Evolutionary conservation across 2,113 vertebrate species (phyloP).

Genomic region (Heterocephalus glaber): DNA sequence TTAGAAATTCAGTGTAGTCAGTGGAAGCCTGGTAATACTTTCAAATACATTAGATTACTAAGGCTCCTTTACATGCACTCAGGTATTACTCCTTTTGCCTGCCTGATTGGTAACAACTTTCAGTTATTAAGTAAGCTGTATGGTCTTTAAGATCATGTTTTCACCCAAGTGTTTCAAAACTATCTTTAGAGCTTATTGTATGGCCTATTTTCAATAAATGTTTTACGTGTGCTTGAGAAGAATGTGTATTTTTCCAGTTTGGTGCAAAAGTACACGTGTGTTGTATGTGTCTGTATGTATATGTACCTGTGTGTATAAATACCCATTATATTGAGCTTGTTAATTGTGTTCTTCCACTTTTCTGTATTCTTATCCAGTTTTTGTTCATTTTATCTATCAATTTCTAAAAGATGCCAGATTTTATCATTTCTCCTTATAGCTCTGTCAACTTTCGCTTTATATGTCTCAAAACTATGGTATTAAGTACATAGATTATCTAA

Average conservation of each 20-base stretch:
- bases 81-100: background rate
- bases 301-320: background rate
- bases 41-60: background rate
- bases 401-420: slow-evolving; percentile 44
- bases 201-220: slow-evolving; percentile 17
- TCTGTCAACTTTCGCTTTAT: background rate
- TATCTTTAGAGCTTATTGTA: background rate
- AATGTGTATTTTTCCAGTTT: background rate
- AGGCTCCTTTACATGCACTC: background rate
- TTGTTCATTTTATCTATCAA: background rate
- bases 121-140: slow-evolving; percentile 22
- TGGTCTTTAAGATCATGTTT: slow-evolving; percentile 3
- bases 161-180: slow-evolving; percentile 15
- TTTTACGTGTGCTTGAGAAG: background rate
- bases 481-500: background rate
- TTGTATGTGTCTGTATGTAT: background rate
- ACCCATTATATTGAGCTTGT: background rate
- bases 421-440: slow-evolving; percentile 30
- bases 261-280: background rate
- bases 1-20: background rate
- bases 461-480: slow-evolving; percentile 11
- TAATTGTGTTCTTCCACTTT: slow-evolving; percentile 3
- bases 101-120: background rate
- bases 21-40: background rate
- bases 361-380: background rate